Evolutionary conservation across 1,140 invertebrate genomes (phyloP).

Genomic region (Trachelipus rathkii): DNA sequence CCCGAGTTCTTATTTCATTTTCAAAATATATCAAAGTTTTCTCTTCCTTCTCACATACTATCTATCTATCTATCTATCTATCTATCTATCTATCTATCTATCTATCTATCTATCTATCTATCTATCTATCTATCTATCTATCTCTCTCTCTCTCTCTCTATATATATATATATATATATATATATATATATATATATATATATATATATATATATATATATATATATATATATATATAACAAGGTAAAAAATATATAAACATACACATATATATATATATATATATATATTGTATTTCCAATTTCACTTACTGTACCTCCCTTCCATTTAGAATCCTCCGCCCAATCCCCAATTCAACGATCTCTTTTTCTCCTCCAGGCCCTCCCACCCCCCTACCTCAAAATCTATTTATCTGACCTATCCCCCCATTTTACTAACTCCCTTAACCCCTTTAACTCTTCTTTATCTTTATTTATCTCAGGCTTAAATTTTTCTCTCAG

Average conservation of each 20-base stretch:
- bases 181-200: not conserved
- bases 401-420: not conserved
- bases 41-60: not conserved
- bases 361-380: not conserved
- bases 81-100: not conserved
- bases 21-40: too few species aligned
- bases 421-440: not conserved
- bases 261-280: too few species aligned
- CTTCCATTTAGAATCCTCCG: not conserved
- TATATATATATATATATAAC: too few species aligned
- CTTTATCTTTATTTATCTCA: slow-evolving; percentile 11
- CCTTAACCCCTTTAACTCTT: not conserved
- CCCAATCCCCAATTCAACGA: slow-evolving; percentile 7
- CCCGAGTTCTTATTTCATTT: slow-evolving; percentile 2
- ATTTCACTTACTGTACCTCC: not conserved
- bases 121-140: not conserved
- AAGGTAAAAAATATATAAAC: too few species aligned
- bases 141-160: not conserved
- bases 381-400: not conserved
- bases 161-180: not conserved
- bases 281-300: not conserved
- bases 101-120: not conserved
- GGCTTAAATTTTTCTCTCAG: not conserved
- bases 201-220: not conserved
- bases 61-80: not conserved